Base-by-base conservation (phyloP, 2,888 invertebrate genomes). In the Xanthia icteritia region DNA sequence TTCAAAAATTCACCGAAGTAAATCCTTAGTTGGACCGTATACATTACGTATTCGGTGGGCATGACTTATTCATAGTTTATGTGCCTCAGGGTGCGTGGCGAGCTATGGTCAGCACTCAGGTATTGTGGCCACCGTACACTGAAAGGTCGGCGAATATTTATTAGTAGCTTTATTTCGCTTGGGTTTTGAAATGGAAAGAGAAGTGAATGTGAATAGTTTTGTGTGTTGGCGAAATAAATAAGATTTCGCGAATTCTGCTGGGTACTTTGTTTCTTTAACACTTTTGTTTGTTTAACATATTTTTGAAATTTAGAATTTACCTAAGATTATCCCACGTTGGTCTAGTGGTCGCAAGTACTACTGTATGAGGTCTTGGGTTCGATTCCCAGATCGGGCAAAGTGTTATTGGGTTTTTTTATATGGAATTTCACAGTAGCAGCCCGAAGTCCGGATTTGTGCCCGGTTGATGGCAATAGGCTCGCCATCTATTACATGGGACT, bases 61-160 rank as follows among this genome's bases (percentile, higher is more conserved):
- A 89, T 91, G 88, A 89, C 85, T 92, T 92, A 91, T 92, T 91
- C 90, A 92, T 89, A 87, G 88, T 86, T 87, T 89, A 87, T 85
- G 86, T 87, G 86, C 83, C 81, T 80, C 81, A 48, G 73, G 79
- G 86, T 88, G 89, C 87, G 87, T 82, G 73, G 86, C 84, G 77
- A 77, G 79, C 82, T 54, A 83, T 87, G 90, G 90, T 89, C 84
- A 86, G 83, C 78, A 83, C 76, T 81, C 85, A 86, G 80, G 85
- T 85, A 69, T 76, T 73, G 73, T 70, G 85, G 65, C 65, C 61
- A 17, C 51, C 60, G 69, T 81, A 66, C 82, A 83, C 81, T 81
- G 80, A 86, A 82, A 85, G 86, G 78, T 81, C 56, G 51, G 84
- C 76, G 73, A 77, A 76, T 78, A 75, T 76, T 81, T 85, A 84